Evolutionary conservation across 1,140 invertebrate species (phyloP).

Genomic region (Amyelois transitella): DNA sequence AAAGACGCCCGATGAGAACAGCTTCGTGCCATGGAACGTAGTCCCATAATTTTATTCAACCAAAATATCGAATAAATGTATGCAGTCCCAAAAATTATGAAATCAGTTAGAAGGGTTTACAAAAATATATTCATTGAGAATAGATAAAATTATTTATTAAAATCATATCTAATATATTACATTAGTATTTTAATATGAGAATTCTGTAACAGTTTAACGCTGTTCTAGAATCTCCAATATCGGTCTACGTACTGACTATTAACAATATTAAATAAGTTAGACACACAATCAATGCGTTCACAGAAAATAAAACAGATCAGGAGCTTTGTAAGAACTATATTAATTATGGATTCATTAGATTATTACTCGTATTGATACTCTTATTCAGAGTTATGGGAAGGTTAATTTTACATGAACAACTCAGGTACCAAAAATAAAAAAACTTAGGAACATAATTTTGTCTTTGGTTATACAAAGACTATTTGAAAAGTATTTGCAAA

Average conservation of each 20-base stretch:
- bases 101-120: background rate
- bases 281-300: slow-evolving; percentile 5
- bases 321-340: background rate
- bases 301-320: background rate
- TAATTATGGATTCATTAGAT: background rate
- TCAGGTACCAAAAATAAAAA: slow-evolving; percentile 21
- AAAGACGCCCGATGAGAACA: slow-evolving; percentile 60
- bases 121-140: background rate
- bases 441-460: slow-evolving; percentile 1
- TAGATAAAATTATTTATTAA: slow-evolving; percentile 47
- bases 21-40: slow-evolving; percentile 78
- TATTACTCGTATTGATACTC: background rate
- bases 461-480: slow-evolving; percentile 12
- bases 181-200: slow-evolving; percentile 1
- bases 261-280: slow-evolving; percentile 37
- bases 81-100: background rate
- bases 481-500: background rate
- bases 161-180: slow-evolving; percentile 49
- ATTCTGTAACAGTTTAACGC: background rate
- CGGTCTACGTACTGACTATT: slow-evolving; percentile 22
- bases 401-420: slow-evolving; percentile 13
- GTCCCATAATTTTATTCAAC: slow-evolving; percentile 55
- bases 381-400: background rate
- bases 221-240: background rate
- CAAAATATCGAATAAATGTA: too few relatives aligned